These are phyloP conservation scores for Pseudobourletiella spinata DNA, from an alignment of 1,140 invertebrate genomes.

Conservation along the genomic window DNA sequence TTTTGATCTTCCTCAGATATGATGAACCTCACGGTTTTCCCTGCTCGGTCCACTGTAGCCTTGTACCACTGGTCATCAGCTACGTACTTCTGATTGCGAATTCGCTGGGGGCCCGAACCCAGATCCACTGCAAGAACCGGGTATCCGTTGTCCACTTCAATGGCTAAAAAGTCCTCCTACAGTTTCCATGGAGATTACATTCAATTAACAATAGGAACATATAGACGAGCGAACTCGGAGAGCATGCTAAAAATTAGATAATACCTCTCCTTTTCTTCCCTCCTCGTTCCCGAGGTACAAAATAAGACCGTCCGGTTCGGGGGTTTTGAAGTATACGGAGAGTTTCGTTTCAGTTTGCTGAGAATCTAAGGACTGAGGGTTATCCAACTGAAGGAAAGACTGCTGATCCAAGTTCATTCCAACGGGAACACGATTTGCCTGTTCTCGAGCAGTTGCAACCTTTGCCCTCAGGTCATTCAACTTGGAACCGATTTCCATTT, in stretches of 20 bases:
- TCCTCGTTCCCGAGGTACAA: conserved; percentile 82
- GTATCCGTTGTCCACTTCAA: conserved; percentile 81
- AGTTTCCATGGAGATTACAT: no score
- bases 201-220: no score
- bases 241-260: no score
- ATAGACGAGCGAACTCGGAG: no score
- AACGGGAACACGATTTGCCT: conserved; percentile 51
- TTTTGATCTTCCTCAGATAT: conserved; percentile 64
- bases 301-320: conserved; percentile 68
- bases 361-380: conserved; percentile 69
- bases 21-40: conserved; percentile 67
- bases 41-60: conserved; percentile 74
- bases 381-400: conserved; percentile 71
- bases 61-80: conserved; percentile 86
- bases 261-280: conserved; percentile 50
- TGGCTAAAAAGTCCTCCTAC: conserved; percentile 82
- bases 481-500: conserved; percentile 13
- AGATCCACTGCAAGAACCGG: conserved; percentile 78
- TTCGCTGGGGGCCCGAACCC: conserved; percentile 68
- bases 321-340: conserved; percentile 76
- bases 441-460: conserved; percentile 67
- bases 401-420: conserved; percentile 77
- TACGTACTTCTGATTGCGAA: conserved; percentile 64
- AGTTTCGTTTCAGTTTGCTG: conserved; percentile 76
- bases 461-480: conserved; percentile 62